These are phyloP conservation scores for Heliconius hortense DNA, from an alignment of 2,888 invertebrate species.

Conservation along the genomic window DNA sequence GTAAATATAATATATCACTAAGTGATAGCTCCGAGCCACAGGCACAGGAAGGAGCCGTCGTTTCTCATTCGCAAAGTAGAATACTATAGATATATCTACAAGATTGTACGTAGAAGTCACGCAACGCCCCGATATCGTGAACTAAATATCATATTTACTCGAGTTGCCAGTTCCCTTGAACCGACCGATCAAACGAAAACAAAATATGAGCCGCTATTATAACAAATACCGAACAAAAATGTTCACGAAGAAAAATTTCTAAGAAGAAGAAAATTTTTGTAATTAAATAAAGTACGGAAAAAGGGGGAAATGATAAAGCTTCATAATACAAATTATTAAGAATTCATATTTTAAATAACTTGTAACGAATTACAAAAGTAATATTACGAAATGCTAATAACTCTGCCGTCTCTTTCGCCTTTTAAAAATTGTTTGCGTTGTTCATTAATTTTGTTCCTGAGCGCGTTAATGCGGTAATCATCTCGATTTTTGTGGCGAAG, in stretches of 20 bases:
- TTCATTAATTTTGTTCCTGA: not conserved
- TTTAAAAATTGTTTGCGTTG: not conserved
- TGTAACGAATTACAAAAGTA: not conserved
- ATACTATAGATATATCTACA: too few relatives aligned
- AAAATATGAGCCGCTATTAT: not conserved
- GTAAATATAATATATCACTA: too few relatives aligned
- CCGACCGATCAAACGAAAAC: not conserved
- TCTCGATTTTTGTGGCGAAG: not conserved
- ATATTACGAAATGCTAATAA: not conserved
- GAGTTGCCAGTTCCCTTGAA: not conserved
- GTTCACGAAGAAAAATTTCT: constrained; percentile 2
- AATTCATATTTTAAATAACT: constrained; percentile 6
- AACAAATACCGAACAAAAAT: not conserved
- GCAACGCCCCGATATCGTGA: constrained; percentile 10
- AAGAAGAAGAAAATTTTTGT: not conserved
- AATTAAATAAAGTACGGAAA: constrained; percentile 7
- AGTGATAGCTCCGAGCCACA: too few relatives aligned
- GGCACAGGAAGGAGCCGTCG: too few relatives aligned
- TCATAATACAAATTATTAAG: not conserved
- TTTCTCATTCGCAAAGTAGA: too few relatives aligned
- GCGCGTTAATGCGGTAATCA: not conserved
- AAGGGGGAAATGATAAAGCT: not conserved
- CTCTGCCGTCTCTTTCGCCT: not conserved
- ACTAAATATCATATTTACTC: constrained; percentile 2
- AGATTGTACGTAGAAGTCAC: not conserved